Conservation (phyloP, 2,888 invertebrate species). For the Kuschelorhynchus macadamiae region DNA sequence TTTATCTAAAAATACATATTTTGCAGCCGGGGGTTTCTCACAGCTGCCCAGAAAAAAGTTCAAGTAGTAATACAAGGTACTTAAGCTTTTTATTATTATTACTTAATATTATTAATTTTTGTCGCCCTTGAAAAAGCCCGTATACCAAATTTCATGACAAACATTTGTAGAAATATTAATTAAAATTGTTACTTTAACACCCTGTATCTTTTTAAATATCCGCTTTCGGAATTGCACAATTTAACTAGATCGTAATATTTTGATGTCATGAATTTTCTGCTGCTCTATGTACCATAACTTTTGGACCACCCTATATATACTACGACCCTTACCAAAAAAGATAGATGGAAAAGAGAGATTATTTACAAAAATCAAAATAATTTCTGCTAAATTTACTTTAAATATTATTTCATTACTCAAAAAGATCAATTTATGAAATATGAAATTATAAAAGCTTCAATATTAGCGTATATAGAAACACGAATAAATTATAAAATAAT, state of each 20-base stretch:
- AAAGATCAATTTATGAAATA: too few relatives aligned
- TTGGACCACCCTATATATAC: constrained; percentile 2
- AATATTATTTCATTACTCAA: too few relatives aligned
- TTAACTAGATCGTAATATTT: constrained; percentile 1
- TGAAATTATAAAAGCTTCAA: too few relatives aligned
- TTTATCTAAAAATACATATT: constrained; percentile 1
- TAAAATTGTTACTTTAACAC: constrained; percentile 3
- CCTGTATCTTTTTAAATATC: background rate
- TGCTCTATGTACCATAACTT: constrained; percentile 5
- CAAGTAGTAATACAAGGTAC: background rate
- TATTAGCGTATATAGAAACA: too few relatives aligned
- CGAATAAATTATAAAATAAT: too few relatives aligned
- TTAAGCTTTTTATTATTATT: background rate
- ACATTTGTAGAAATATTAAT: background rate
- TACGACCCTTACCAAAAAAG: too few relatives aligned
- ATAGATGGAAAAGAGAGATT: too few relatives aligned
- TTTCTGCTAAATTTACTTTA: too few relatives aligned
- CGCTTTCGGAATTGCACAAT: background rate
- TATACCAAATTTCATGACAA: background rate
- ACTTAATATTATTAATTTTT: background rate
- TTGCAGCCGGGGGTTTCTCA: background rate
- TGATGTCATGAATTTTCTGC: background rate
- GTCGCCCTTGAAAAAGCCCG: background rate
- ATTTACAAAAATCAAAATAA: too few relatives aligned
- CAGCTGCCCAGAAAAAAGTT: background rate